These are phyloP conservation scores for human DNA, from an alignment of 2,113 vertebrate genomes.

Conservation along the genomic window GRCh38 chr4:24765001-24765500, in stretches of 20 bases:
- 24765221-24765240: neutral
- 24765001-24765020: neutral
- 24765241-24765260: neutral
- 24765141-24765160: neutral
- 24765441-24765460: neutral
- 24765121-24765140: neutral
- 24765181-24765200: constrained; percentile 28
- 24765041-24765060: neutral
- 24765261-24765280: neutral
- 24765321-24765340: neutral
- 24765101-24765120: neutral
- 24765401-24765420: neutral
- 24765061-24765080: neutral
- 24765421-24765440: neutral
- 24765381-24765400: neutral
- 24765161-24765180: neutral
- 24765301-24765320: neutral
- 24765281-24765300: neutral
- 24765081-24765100: neutral
- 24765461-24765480: neutral
- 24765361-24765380: neutral
- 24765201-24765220: neutral
- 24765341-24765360: neutral
- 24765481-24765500: neutral
- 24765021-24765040: neutral